Base-by-base conservation (phyloP, 2,888 invertebrate species). In the Pseudeuparius sepicola region DNA sequence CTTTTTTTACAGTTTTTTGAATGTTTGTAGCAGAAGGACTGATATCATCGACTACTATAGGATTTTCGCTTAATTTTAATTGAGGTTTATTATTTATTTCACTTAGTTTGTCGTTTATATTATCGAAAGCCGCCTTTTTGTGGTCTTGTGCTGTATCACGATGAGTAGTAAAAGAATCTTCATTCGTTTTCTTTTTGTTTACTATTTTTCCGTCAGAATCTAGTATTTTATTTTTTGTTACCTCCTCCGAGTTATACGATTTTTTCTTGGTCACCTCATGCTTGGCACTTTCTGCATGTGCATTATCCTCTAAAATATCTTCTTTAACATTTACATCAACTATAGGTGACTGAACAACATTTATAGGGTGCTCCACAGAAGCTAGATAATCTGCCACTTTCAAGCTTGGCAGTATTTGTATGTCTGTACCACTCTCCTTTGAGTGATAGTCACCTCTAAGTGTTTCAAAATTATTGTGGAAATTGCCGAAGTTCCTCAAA, bases 331-430 rank as follows among this genome's bases (percentile, higher is more conserved):
- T 66, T 24, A 78, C 60, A 49, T 79, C 79, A 34, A 77, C 66
- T n/a, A 77, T 51, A 11, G 79, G 76, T 10, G 85, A 74, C 48
- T 81, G 75, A 37, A 81, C 70, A 34, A 75, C 68, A 44, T 78
- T 76, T 24, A 78, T 69, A 6, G 83, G 79, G 56, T 81, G 78
- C 46, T 81, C 78, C 24, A 82, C 66, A 2, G 79, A 76, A 24
- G 80, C 75, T 1, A 79, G 65, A 49, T 70, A 81, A 51, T 80
- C 77, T 3, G 72, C 73, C 4, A 83, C 48, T 24, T 77, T 75
- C 32, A 82, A 65, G 51, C 81, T 80, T 49, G 75, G 72, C 28
- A 71, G 59, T 13, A 78, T 61, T 48, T 75, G 67, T 6, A 75
- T 61, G 44, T 53, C 49, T 2, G 42, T 16, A 6, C 52, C 49